Conservation (phyloP, 2,797 vertebrate genomes). For the Pseudochromis fuscus region DNA sequence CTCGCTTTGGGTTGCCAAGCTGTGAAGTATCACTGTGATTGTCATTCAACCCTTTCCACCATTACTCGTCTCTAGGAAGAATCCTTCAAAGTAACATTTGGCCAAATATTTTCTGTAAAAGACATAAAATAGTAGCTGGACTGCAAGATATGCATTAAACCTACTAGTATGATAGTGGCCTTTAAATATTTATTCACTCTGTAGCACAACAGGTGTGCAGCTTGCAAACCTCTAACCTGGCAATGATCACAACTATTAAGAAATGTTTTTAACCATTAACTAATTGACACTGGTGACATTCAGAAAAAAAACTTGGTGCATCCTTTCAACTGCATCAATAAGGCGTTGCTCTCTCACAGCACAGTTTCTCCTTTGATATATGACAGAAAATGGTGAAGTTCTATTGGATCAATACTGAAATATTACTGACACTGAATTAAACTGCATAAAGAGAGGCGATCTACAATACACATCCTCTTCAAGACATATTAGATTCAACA, state of each 20-base stretch:
- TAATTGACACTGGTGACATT: neutral
- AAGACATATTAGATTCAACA: neutral
- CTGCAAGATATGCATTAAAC: neutral
- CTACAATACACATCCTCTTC: conserved; percentile 4
- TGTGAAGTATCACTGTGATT: conserved; percentile 5
- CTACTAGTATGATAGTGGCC: no score
- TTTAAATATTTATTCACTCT: conserved; percentile 17
- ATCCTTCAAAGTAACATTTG: neutral
- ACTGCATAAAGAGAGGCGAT: neutral
- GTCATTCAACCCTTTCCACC: neutral
- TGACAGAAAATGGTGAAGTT: conserved; percentile 3
- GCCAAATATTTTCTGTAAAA: neutral
- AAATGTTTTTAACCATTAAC: neutral
- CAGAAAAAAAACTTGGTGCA: no score
- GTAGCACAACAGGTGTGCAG: neutral
- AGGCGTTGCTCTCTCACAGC: neutral
- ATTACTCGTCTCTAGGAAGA: neutral
- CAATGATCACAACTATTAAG: neutral
- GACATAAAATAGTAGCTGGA: neutral
- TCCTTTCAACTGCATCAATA: neutral
- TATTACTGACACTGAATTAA: conserved; percentile 15
- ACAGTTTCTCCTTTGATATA: conserved; percentile 7
- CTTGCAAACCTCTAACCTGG: neutral
- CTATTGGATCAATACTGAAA: conserved; percentile 9
- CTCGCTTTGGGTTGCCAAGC: neutral